These are phyloP conservation scores for Nymphalis c-album DNA, from an alignment of 2,888 invertebrate species.

Conservation along the genomic window DNA sequence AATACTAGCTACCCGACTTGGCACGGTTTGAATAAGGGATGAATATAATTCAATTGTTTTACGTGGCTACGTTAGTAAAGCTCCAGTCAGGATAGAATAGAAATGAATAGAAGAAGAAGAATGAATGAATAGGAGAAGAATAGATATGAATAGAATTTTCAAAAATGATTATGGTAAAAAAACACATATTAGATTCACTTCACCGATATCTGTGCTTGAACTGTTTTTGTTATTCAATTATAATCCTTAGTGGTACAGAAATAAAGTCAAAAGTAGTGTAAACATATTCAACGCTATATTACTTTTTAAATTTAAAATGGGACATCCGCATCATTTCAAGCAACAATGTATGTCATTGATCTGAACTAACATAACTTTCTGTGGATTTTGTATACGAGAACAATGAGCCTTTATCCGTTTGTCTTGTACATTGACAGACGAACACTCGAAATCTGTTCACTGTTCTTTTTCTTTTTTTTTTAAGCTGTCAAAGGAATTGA, in stretches of 20 bases:
- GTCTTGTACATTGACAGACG: constrained; percentile 18
- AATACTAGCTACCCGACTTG: too few relatives aligned
- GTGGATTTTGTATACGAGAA: constrained; percentile 34
- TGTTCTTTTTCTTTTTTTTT: constrained; percentile 6
- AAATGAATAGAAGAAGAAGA: too few relatives aligned
- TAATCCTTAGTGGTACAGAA: neutral
- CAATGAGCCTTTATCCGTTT: constrained; percentile 35
- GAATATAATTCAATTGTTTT: too few relatives aligned
- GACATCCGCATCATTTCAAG: constrained; percentile 45
- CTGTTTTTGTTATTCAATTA: neutral
- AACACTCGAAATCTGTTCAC: constrained; percentile 6
- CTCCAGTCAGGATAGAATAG: too few relatives aligned
- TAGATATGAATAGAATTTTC: too few relatives aligned
- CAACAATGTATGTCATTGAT: constrained; percentile 45
- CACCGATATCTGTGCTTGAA: neutral
- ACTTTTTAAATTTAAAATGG: constrained; percentile 21
- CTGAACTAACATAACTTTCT: constrained; percentile 35
- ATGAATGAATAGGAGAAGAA: too few relatives aligned
- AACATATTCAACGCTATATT: neutral
- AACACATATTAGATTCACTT: too few relatives aligned
- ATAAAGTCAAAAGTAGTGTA: constrained; percentile 1
- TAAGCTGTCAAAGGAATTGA: neutral
- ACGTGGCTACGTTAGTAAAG: too few relatives aligned
- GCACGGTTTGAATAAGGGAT: too few relatives aligned
- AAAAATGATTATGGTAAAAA: too few relatives aligned